Evolutionary conservation across 2,113 vertebrate genomes (phyloP), one percentile per base, ranked within the genome.

Genomic region (Phyllostomus hastatus): DNA sequence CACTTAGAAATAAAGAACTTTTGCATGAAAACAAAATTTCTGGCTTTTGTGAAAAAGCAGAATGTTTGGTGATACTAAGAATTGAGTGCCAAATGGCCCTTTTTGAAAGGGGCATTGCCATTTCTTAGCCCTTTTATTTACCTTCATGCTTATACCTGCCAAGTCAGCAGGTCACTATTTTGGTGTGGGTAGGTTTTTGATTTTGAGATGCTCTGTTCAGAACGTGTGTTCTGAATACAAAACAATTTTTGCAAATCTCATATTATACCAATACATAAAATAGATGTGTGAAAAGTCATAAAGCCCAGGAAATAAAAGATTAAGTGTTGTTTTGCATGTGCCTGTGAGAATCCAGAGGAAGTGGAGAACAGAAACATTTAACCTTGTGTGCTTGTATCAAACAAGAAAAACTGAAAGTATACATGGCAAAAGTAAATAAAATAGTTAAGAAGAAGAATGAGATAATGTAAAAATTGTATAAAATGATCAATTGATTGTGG

Each of bases 401-500:
- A 31, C 16, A 85, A 69, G 46, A 72, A 92, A 73, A 11, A 64
- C 3, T 43, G 1, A 19, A 41, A 80, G 10, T 8, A 57, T 26
- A 43, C 3, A 50, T 16, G 50, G 11, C 8, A 82, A 78, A 95
- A 66, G 16, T 86, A 93, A 94, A 96, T 95, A 83, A 88, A 95
- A 79, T 10, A 70, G n/a, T 91, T 86, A 69, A 80, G 10, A 76
- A 85, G 59, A 90, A 54, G 38, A 86, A 91, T 81, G 46, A 86
- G 9, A 9, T 54, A 35, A 81, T 76, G 9, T 15, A 67, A 88
- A 5, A 88, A 50, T n/a, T 70, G 0, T 46, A 54, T 79, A 67
- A 69, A 86, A 86, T 95, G 91, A 95, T 91, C 64, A 87, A 81
- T 95, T 69, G 93, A 88, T 88, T 89, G 33, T 96, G 50, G 87